These are phyloP conservation scores for Scaptomyza flava DNA, from an alignment of 2,888 invertebrate genomes.

Conservation along the genomic window DNA sequence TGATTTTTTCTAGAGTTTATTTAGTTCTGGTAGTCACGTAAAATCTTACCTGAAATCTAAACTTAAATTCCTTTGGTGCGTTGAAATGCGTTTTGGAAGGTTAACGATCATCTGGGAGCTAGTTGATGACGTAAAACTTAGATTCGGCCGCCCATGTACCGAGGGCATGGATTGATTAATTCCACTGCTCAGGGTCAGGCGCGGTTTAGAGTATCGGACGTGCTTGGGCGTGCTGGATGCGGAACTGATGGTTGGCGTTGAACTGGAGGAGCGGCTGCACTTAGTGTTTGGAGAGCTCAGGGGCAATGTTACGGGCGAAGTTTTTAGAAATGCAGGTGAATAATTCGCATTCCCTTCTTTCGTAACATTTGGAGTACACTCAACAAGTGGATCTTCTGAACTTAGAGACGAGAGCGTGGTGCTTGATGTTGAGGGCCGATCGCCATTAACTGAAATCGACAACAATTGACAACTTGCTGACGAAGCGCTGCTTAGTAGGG, in stretches of 20 bases:
- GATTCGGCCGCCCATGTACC: constrained; percentile 83
- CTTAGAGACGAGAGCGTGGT: constrained; percentile 20
- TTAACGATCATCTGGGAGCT: constrained; percentile 28
- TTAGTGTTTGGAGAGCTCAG: constrained; percentile 75
- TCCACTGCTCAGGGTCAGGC: constrained; percentile 83
- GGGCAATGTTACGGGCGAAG: constrained; percentile 80
- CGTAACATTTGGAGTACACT: constrained; percentile 27
- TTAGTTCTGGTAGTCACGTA: neutral
- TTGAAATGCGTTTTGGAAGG: constrained; percentile 83
- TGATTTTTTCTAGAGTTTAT: neutral
- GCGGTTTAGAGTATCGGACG: constrained; percentile 83
- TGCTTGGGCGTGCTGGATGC: constrained; percentile 83
- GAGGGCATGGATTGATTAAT: constrained; percentile 84
- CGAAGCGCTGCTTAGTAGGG: constrained; percentile 2
- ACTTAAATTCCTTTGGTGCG: constrained; percentile 94
- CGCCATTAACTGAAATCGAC: neutral
- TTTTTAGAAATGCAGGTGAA: constrained; percentile 76
- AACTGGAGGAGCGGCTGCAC: constrained; percentile 21
- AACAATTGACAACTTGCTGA: neutral
- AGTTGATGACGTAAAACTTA: constrained; percentile 64
- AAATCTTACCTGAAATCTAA: constrained; percentile 91
- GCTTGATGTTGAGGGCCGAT: constrained; percentile 12
- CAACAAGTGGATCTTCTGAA: constrained; percentile 52
- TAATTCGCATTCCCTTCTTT: constrained; percentile 55
- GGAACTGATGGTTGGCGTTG: constrained; percentile 71